Percentiles rank a stretch among this genome's conserved stretches.
phyloP scores from a whole-genome alignment of 2,797 vertebrate species.

The Ptychobarbus kaznakovi region DNA sequence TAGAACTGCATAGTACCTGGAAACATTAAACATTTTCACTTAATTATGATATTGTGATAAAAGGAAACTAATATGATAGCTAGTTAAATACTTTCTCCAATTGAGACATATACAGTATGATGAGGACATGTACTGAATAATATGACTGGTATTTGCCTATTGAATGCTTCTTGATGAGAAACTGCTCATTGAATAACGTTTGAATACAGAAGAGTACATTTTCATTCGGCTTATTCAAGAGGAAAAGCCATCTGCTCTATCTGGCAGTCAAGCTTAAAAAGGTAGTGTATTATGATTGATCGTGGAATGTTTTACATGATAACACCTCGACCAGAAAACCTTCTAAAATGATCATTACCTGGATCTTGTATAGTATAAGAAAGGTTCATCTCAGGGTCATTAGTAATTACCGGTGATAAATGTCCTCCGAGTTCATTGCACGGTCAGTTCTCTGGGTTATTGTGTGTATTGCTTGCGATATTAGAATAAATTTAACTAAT shows the following conservation, averaged over 20 bases:
- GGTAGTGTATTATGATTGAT: slow-evolving; percentile 31
- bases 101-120: background rate
- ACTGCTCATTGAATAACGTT: slow-evolving; percentile 20
- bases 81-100: background rate
- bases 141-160: background rate
- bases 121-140: background rate
- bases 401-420: slow-evolving; percentile 46
- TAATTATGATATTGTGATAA: background rate
- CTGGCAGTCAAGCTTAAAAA: slow-evolving; percentile 17
- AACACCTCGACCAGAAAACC: slow-evolving; percentile 38
- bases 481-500: slow-evolving; percentile 52
- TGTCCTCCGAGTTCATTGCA: slow-evolving; percentile 41
- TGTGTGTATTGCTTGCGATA: slow-evolving; percentile 43
- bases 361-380: slow-evolving; percentile 38
- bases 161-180: slow-evolving; percentile 4
- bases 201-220: slow-evolving; percentile 3
- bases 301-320: slow-evolving; percentile 15
- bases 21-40: background rate
- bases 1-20: background rate
- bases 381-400: slow-evolving; percentile 35
- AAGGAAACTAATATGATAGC: background rate
- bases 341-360: slow-evolving; percentile 28
- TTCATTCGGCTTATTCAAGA: slow-evolving; percentile 17
- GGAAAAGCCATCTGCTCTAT: background rate
- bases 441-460: slow-evolving; percentile 41